Evolutionary conservation across 2,113 vertebrate genomes (phyloP).

Genomic region (Saccopteryx leptura): DNA sequence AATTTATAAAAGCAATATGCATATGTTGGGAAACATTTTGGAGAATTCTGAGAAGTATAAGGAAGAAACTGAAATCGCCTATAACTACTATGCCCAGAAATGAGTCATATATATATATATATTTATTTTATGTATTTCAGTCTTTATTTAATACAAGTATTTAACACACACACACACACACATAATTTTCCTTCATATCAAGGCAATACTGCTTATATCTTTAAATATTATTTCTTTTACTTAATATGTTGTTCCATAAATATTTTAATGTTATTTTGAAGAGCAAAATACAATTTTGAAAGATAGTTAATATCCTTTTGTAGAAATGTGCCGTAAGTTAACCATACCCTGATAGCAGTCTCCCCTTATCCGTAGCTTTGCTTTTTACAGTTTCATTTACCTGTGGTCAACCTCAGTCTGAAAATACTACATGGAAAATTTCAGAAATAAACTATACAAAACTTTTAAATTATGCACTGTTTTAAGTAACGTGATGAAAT

Average conservation of each 20-base stretch:
- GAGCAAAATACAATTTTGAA: not conserved
- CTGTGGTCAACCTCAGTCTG: not conserved
- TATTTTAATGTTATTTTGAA: slow-evolving; percentile 27
- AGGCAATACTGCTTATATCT: not conserved
- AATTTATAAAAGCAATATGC: not conserved
- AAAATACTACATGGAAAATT: not conserved
- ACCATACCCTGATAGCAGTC: not conserved
- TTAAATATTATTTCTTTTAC: slow-evolving; percentile 10
- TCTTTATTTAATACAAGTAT: not conserved
- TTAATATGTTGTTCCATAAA: not conserved
- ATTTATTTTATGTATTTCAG: not conserved
- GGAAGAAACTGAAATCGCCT: slow-evolving; percentile 26
- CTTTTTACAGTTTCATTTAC: not conserved
- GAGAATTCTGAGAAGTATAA: slow-evolving; percentile 12
- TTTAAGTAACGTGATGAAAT: not conserved
- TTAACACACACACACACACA: not conserved
- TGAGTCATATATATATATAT: not conserved
- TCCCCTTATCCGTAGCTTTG: not conserved
- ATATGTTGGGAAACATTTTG: not conserved
- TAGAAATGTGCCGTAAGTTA: not conserved
- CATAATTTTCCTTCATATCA: slow-evolving; percentile 9
- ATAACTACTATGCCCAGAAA: not conserved
- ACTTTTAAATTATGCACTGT: not conserved
- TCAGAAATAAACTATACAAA: not conserved
- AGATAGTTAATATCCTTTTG: not conserved